These are phyloP conservation scores for Philopedon plagiatum DNA, from an alignment of 2,888 invertebrate species.

Conservation along the genomic window DNA sequence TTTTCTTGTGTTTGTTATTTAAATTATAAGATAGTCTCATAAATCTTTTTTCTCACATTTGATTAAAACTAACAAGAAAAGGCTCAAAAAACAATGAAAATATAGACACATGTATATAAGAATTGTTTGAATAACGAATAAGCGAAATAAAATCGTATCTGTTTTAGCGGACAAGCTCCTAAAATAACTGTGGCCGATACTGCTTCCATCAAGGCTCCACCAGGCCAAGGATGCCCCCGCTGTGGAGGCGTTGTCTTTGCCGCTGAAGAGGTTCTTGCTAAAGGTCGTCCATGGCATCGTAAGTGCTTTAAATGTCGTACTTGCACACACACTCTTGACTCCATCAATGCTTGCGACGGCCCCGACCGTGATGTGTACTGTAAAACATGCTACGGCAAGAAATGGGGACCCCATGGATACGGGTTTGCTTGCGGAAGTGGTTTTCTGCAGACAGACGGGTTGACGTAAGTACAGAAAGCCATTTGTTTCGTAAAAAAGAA, in stretches of 20 bases:
- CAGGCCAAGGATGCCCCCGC: constrained; percentile 91
- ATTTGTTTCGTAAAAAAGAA: too few species aligned
- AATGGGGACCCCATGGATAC: constrained; percentile 97
- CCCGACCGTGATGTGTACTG: constrained; percentile 95
- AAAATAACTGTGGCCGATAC: constrained; percentile 86
- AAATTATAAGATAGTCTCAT: too few species aligned
- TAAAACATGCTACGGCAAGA: constrained; percentile 97
- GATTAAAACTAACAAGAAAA: too few species aligned
- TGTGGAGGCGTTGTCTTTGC: constrained; percentile 94
- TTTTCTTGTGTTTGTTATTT: constrained; percentile 23
- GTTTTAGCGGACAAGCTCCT: constrained; percentile 80
- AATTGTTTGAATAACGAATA: too few species aligned
- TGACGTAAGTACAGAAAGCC: constrained; percentile 83
- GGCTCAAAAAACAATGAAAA: too few species aligned
- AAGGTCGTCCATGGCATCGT: constrained; percentile 92
- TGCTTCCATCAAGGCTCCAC: constrained; percentile 82
- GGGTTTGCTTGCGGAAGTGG: constrained; percentile 97
- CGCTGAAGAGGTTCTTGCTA: constrained; percentile 94
- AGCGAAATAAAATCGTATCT: background rate
- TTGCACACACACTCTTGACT: constrained; percentile 94
- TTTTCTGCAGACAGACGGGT: constrained; percentile 91
- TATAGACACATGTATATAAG: too few species aligned
- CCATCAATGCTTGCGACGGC: constrained; percentile 95
- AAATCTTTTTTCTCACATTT: too few species aligned
- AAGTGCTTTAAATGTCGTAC: constrained; percentile 94